Conservation (phyloP, 1,140 invertebrate species). For the Propsilocerus akamusi region DNA sequence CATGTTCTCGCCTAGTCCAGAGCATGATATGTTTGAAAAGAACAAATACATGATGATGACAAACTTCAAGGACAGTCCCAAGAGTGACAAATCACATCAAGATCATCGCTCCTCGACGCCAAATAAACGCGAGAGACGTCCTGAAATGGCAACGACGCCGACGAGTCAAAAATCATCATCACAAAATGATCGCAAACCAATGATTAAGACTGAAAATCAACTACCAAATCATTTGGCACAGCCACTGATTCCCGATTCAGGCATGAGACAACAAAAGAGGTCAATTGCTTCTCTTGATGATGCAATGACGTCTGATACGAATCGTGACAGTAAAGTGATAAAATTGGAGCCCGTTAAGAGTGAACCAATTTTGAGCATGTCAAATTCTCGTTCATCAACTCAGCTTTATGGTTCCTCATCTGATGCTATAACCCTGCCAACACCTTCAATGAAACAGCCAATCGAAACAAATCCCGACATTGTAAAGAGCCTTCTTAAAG, state of each 20-base stretch:
- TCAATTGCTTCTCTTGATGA: neutral
- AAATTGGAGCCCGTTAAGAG: neutral
- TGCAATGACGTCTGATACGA: neutral
- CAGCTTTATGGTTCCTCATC: neutral
- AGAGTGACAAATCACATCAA: neutral
- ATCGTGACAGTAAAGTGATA: neutral
- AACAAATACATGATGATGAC: conserved; percentile 1
- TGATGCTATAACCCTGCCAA: neutral
- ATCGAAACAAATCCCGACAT: conserved; percentile 23
- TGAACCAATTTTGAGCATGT: neutral
- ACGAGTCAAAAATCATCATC: too few relatives aligned
- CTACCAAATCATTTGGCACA: neutral
- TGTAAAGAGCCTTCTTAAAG: conserved; percentile 20
- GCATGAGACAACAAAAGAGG: too few relatives aligned
- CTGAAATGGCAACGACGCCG: too few relatives aligned
- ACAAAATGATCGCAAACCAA: neutral
- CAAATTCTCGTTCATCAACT: neutral
- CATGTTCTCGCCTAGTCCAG: neutral
- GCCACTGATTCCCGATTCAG: neutral
- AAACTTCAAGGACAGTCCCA: neutral
- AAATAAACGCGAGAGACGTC: neutral
- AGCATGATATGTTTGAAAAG: neutral
- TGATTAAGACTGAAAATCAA: neutral
- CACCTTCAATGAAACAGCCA: neutral
- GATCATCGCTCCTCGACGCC: neutral